Evolutionary conservation across 35 echinoderm and acorn worm genomes (phyloP).

Genomic region (Apostichopus japonicus): DNA sequence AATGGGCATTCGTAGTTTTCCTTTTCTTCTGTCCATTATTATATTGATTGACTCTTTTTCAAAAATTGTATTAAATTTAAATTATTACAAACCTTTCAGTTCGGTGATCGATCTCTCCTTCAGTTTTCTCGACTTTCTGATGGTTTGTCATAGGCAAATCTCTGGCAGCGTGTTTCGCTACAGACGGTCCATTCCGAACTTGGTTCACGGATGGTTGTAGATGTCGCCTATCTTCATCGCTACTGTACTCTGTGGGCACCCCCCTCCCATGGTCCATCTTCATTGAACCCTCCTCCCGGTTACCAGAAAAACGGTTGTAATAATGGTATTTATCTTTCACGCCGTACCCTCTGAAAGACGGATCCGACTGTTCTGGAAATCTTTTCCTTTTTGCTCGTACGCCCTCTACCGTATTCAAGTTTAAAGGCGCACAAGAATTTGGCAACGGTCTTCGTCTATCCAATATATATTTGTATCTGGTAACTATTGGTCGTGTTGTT

Average conservation of each 20-base stretch:
- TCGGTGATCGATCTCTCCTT: too few relatives aligned
- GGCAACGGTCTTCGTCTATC: background rate
- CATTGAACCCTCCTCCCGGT: background rate
- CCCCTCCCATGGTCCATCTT: background rate
- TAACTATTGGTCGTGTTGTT: background rate
- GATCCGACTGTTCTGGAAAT: background rate
- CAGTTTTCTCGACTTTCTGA: too few relatives aligned
- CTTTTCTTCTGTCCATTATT: too few relatives aligned
- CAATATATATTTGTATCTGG: background rate
- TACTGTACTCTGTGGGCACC: background rate
- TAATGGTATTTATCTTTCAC: slow-evolving; percentile 47
- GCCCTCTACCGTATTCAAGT: background rate
- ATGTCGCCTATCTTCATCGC: too few relatives aligned
- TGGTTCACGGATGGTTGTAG: too few relatives aligned
- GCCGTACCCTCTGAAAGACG: slow-evolving; percentile 33
- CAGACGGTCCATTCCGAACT: too few relatives aligned
- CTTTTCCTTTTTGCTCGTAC: background rate
- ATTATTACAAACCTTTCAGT: too few relatives aligned
- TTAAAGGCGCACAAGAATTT: background rate
- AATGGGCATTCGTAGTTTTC: too few relatives aligned
- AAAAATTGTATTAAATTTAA: too few relatives aligned
- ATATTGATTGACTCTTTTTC: too few relatives aligned
- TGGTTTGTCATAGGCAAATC: too few relatives aligned
- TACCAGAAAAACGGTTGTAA: background rate
- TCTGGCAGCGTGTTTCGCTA: too few relatives aligned